Evolutionary conservation across 1,140 invertebrate species (phyloP).

Genomic region (Oryctes rhinoceros): DNA sequence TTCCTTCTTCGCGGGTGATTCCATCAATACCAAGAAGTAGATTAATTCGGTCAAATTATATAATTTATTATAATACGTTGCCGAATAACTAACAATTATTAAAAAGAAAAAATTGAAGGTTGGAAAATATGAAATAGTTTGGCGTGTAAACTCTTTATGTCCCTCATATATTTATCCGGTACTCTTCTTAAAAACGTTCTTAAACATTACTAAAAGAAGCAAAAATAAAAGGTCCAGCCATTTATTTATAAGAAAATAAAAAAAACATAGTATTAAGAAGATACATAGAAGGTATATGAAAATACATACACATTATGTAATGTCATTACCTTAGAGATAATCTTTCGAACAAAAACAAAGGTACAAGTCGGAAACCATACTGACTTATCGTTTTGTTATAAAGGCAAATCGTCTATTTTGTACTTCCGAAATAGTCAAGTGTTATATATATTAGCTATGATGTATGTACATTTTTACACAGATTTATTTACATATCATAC

Average conservation of each 20-base stretch:
- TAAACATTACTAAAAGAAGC: not conserved
- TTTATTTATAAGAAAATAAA: constrained; percentile 23
- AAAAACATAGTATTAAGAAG: not conserved
- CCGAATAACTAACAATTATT: not conserved
- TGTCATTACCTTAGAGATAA: not conserved
- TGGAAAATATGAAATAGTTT: too few relatives aligned
- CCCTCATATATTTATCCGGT: too few relatives aligned
- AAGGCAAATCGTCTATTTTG: not conserved
- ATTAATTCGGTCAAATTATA: not conserved
- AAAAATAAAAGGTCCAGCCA: not conserved
- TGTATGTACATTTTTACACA: too few relatives aligned
- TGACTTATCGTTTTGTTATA: not conserved
- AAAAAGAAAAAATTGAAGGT: too few relatives aligned
- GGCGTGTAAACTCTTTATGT: too few relatives aligned
- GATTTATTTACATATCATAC: too few relatives aligned
- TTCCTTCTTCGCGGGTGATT: too few relatives aligned
- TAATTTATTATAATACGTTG: not conserved
- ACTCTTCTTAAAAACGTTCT: too few relatives aligned
- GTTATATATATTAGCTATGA: too few relatives aligned
- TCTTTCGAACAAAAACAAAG: not conserved
- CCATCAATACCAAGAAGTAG: not conserved
- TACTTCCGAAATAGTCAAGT: not conserved
- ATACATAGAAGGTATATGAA: not conserved
- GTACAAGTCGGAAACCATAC: not conserved
- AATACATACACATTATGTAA: not conserved